Conservation (phyloP, 2,888 invertebrate genomes). For the Luperina testacea region DNA sequence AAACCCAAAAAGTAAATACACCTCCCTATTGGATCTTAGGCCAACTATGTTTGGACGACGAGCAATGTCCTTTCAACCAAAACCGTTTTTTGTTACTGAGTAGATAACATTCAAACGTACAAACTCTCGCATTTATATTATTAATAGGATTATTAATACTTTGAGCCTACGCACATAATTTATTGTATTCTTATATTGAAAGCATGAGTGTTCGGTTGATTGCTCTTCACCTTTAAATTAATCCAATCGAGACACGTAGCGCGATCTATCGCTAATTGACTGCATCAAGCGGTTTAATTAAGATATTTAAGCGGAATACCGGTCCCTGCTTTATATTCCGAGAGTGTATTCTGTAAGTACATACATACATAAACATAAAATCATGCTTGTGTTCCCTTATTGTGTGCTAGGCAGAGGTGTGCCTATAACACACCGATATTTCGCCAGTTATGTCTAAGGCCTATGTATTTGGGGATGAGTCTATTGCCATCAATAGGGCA, state of each 20-base stretch:
- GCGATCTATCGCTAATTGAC: constrained; percentile 12
- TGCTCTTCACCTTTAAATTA: neutral
- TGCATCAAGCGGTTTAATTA: neutral
- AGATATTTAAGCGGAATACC: neutral
- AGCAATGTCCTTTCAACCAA: too few species aligned
- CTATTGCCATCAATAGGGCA: neutral
- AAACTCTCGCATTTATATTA: neutral
- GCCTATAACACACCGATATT: neutral
- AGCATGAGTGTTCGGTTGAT: neutral
- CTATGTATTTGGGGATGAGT: neutral
- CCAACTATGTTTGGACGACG: too few species aligned
- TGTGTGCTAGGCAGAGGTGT: neutral
- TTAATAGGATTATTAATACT: neutral
- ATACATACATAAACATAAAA: neutral
- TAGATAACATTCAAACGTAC: neutral
- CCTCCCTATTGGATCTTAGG: too few species aligned
- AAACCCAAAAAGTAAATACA: too few species aligned
- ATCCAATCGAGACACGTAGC: constrained; percentile 11
- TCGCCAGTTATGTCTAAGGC: neutral
- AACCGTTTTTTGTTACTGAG: neutral
- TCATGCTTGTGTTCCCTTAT: neutral
- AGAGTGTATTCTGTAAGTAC: neutral
- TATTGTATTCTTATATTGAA: neutral
- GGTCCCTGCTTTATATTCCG: neutral
- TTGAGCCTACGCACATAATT: neutral